Percentiles rank a stretch among this genome's conserved stretches.
Conservation (phyloP, 1,140 invertebrate genomes). For the Trachelipus rathkii region DNA sequence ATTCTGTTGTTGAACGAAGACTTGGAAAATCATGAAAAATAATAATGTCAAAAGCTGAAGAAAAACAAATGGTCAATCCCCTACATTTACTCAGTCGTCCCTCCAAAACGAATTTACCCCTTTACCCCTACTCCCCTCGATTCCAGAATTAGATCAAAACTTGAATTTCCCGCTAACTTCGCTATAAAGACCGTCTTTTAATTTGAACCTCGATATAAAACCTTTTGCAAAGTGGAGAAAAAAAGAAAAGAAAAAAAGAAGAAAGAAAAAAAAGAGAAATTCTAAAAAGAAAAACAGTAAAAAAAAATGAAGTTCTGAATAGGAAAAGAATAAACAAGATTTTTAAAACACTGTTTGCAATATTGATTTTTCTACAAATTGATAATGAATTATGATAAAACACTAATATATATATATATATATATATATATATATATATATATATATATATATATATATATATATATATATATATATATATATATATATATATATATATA, state of each 20-base stretch:
- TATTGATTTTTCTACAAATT: too few relatives aligned
- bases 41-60: not conserved
- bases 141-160: slow-evolving; percentile 11
- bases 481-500: too few relatives aligned
- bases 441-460: too few relatives aligned
- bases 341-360: too few relatives aligned
- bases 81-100: not conserved
- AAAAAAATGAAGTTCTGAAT: not conserved
- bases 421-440: too few relatives aligned
- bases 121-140: not conserved
- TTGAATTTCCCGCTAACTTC: slow-evolving; percentile 3
- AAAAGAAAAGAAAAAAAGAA: not conserved
- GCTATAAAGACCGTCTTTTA: not conserved
- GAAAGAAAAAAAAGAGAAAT: not conserved
- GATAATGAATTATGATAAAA: too few relatives aligned
- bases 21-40: not conserved
- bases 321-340: not conserved
- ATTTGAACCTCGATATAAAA: slow-evolving; percentile 1
- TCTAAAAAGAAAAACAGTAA: not conserved
- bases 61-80: not conserved
- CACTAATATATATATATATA: too few relatives aligned
- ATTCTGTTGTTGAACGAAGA: not conserved
- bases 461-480: too few relatives aligned
- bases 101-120: not conserved
- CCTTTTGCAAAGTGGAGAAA: not conserved